phyloP scores from a whole-genome alignment of 2,888 invertebrate genomes.

The Dolomedes plantarius region DNA sequence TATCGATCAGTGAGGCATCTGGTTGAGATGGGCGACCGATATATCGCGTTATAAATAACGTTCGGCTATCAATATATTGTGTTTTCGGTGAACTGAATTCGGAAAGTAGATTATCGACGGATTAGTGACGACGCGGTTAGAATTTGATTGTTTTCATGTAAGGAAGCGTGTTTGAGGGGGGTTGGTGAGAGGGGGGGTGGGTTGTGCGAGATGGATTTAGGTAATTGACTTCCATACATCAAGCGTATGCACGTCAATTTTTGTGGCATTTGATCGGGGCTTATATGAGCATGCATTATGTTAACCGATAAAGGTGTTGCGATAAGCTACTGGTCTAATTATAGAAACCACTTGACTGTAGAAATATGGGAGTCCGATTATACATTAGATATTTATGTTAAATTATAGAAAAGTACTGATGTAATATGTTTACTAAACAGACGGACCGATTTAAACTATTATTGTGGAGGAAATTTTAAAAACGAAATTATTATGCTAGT shows the following conservation, averaged over 20 bases:
- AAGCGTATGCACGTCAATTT: background rate
- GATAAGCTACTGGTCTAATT: background rate
- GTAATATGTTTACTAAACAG: too few species aligned
- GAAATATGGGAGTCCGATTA: too few species aligned
- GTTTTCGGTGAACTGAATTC: conserved; percentile 31
- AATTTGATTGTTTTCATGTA: conserved; percentile 4
- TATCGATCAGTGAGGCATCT: conserved; percentile 46
- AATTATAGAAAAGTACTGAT: too few species aligned
- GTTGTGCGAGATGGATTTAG: background rate
- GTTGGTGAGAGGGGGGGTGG: background rate
- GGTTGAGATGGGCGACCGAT: background rate
- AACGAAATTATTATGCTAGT: too few species aligned
- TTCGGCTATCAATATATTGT: background rate
- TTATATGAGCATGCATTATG: background rate
- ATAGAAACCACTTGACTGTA: background rate
- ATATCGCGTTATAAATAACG: background rate
- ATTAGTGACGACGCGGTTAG: background rate
- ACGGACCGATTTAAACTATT: too few species aligned
- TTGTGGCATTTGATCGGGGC: background rate
- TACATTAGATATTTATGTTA: too few species aligned
- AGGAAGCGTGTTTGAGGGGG: background rate
- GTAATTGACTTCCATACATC: conserved; percentile 6
- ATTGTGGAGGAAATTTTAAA: too few species aligned
- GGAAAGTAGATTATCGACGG: conserved; percentile 46
- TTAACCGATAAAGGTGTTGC: background rate